A percentile compares a stretch with the other conserved stretches of the same genome.
Evolutionary conservation across 1,140 invertebrate species (phyloP).

Genomic region (Holcopasites calliopsidis): DNA sequence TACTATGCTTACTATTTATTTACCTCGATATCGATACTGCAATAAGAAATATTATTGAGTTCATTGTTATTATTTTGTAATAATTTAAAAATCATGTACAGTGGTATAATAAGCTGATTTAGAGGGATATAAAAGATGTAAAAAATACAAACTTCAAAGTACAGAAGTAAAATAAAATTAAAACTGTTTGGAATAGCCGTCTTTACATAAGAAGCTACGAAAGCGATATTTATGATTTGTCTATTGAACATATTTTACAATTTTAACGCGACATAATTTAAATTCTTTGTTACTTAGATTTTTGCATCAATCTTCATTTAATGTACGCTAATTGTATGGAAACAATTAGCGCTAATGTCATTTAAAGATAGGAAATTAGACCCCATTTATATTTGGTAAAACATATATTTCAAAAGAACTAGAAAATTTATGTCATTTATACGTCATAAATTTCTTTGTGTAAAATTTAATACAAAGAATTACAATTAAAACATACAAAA

Average conservation of each 20-base stretch:
- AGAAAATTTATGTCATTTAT: constrained; percentile 4
- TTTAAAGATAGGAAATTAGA: too few relatives aligned
- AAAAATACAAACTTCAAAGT: background rate
- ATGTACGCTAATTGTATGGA: too few relatives aligned
- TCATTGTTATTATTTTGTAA: background rate
- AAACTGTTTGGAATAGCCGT: background rate
- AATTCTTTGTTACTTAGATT: too few relatives aligned
- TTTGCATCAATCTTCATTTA: too few relatives aligned
- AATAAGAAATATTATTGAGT: background rate
- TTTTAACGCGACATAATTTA: too few relatives aligned
- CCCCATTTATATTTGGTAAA: too few relatives aligned
- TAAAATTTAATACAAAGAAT: constrained; percentile 4
- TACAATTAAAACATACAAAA: background rate
- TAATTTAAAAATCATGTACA: background rate
- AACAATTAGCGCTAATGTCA: too few relatives aligned
- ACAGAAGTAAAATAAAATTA: background rate
- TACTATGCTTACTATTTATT: constrained; percentile 5
- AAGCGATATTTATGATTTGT: background rate
- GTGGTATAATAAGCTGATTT: background rate
- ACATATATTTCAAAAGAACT: constrained; percentile 15
- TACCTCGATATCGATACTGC: background rate
- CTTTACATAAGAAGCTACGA: constrained; percentile 18
- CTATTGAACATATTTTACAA: too few relatives aligned
- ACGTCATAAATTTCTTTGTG: background rate
- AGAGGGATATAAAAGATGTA: background rate